phyloP scores from a whole-genome alignment of 2,113 vertebrate species.

The Siniperca chuatsi region DNA sequence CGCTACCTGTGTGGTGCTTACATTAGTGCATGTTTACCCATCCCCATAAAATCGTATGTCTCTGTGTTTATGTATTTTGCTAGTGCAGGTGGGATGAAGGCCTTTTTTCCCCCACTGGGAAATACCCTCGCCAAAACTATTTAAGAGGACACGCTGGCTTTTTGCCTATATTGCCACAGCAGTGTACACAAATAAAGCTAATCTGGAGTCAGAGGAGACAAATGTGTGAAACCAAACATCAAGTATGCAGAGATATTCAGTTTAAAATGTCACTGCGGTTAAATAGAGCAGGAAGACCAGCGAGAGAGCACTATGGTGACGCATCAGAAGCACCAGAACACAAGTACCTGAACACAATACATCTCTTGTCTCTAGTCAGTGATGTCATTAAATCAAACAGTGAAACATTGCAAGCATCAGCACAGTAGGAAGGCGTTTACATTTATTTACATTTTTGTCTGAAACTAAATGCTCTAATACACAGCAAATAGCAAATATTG shows the following conservation, averaged over 20 bases:
- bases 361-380: neutral
- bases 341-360: neutral
- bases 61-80: slow-evolving; percentile 9
- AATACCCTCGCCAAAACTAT: slow-evolving; percentile 40
- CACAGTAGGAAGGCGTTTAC: no score
- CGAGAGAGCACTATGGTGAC: neutral
- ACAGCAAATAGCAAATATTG: neutral
- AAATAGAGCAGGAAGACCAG: neutral
- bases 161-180: neutral
- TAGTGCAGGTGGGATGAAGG: slow-evolving; percentile 41
- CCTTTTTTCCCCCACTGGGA: slow-evolving; percentile 8
- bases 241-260: neutral
- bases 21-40: slow-evolving; percentile 33
- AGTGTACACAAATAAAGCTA: neutral
- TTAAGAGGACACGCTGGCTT: neutral
- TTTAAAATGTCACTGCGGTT: neutral
- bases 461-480: no score
- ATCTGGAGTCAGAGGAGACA: neutral
- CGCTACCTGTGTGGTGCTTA: slow-evolving; percentile 62
- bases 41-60: slow-evolving; percentile 34
- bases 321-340: no score
- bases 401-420: no score
- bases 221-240: neutral
- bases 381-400: no score
- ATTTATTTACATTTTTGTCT: no score